Evolutionary conservation across 2,113 vertebrate species (phyloP), one percentile per base, ranked within the genome.

Genomic region (Phyllostomus discolor): DNA sequence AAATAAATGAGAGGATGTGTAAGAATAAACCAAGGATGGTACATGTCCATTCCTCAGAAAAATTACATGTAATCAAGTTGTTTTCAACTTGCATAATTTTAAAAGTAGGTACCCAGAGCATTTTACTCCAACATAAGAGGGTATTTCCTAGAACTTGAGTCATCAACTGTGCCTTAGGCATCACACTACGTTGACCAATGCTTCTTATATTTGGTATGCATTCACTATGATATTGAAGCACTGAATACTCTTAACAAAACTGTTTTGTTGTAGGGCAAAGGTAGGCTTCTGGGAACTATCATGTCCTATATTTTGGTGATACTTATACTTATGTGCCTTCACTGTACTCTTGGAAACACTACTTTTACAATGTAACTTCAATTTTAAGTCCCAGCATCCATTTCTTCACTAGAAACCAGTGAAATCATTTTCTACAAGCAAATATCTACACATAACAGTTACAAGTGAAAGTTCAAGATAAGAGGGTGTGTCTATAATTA

Each of bases 61-160:
- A 97, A 81, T 79, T 73, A 86, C 31, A 93, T 89, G 83, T 75
- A 93, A 97, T 95, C 90, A 94, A 95, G 62, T 62, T 93, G 87
- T 95, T 97, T 94, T 95, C 87, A 62, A 95, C 57, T 89, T 94
- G 62, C 41, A 38, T 91, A 93, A 91, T 96, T 94, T 96, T 91
- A 93, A 95, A 96, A 90, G 95, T 83, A 78, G 79, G 43, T 46
- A 96, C 62, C 33, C 83, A 70, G 24, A 94, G 48, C 62, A 88
- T 54, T 87, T 96, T 91, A 38, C 64, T 43, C 50, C 62, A 95
- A 83, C 48, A 67, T 69, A 28, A 84, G 94, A 72, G 59, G 64
- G 12, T 28, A 64, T 31, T 64, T 64, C 26, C 62, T 64, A n/a
- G 38, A 94, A 94, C 54, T 38, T 88, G 88, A 96, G 28, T 75